Percentiles rank a stretch among this genome's conserved stretches.
Evolutionary conservation across 2,113 vertebrate species (phyloP).

Genomic region (Phasianus colchicus): DNA sequence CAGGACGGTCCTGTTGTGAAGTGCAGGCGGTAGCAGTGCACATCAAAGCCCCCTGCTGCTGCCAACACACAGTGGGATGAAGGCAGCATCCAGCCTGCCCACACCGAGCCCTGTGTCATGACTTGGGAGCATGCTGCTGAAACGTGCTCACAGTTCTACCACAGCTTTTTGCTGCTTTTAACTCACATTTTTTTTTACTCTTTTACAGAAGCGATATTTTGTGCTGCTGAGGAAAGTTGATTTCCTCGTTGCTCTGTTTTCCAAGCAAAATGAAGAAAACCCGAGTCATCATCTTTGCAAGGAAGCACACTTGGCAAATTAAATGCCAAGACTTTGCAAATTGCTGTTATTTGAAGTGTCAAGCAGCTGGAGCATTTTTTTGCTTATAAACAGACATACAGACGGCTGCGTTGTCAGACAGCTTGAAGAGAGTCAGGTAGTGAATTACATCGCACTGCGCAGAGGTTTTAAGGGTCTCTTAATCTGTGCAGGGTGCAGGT

Average conservation of each 20-base stretch:
- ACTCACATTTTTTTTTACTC: not conserved
- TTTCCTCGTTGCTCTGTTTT: not conserved
- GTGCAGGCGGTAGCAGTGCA: not conserved
- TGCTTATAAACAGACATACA: constrained; percentile 8
- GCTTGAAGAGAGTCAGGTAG: not conserved
- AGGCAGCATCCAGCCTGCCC: constrained; percentile 10
- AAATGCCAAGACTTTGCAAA: not conserved
- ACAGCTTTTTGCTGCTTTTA: not conserved
- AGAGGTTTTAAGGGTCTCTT: constrained; percentile 15
- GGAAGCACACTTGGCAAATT: not conserved
- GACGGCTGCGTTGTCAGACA: not conserved
- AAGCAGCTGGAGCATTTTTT: constrained; percentile 22
- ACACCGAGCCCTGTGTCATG: fast-evolving
- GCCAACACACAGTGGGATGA: not conserved
- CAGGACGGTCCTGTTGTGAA: constrained; percentile 45
- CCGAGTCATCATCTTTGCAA: not conserved
- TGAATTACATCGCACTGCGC: not conserved
- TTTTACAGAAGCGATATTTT: constrained; percentile 1
- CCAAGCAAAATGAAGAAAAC: not conserved
- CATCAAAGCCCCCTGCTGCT: not conserved
- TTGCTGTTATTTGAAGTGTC: constrained; percentile 3
- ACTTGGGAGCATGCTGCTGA: not conserved
- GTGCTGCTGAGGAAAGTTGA: not conserved
- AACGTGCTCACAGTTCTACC: fast-evolving
- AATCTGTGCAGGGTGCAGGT: not conserved